These are phyloP conservation scores for Aplochiton taeniatus DNA, from an alignment of 2,797 vertebrate species.

Conservation along the genomic window DNA sequence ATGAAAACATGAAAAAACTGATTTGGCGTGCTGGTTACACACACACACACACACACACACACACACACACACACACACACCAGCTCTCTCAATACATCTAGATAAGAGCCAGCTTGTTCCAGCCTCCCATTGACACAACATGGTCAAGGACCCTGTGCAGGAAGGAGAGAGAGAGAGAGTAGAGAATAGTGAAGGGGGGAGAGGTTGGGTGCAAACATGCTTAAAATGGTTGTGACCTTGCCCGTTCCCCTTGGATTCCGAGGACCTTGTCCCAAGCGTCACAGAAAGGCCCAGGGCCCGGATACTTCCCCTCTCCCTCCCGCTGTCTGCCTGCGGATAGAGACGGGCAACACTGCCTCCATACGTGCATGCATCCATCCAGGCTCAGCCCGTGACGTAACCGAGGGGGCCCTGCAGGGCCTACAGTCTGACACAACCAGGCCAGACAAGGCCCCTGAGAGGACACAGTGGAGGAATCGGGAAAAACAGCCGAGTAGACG, in stretches of 20 bases:
- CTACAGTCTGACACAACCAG: conserved; percentile 53
- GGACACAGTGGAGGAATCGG: conserved; percentile 20
- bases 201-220: not conserved
- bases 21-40: not conserved
- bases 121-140: not conserved
- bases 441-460: conserved; percentile 46
- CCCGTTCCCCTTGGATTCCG: not conserved
- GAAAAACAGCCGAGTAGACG: conserved; percentile 32
- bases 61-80: not conserved
- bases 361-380: conserved; percentile 26
- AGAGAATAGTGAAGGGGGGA: not conserved
- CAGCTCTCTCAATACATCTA: not conserved
- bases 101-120: conserved; percentile 4
- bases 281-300: not conserved
- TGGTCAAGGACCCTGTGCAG: not conserved
- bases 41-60: conserved; percentile 12
- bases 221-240: not conserved
- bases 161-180: conserved; percentile 2
- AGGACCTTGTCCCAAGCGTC: not conserved
- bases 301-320: not conserved
- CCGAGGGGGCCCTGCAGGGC: conserved; percentile 41
- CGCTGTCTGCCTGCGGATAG: conserved; percentile 23
- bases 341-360: conserved; percentile 23
- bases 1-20: conserved; percentile 5
- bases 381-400: conserved; percentile 37